Base-by-base conservation (phyloP, 2,888 invertebrate species). In the Folsomia manolachei region DNA sequence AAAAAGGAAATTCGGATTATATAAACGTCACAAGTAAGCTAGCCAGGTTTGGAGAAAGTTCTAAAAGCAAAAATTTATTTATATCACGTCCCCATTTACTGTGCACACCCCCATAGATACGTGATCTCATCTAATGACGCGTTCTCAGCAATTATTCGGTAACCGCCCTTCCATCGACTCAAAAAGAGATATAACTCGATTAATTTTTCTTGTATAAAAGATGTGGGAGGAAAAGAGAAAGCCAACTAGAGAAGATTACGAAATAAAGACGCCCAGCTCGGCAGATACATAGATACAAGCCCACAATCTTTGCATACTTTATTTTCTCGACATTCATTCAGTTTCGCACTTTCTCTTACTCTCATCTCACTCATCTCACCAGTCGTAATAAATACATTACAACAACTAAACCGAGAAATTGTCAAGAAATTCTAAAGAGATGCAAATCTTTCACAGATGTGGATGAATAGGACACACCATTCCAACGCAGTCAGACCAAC, bases 171-270 rank as follows among this genome's bases (percentile, higher is more conserved):
- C n/a, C n/a, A n/a, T n/a, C 39, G 39, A 39, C 39, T 39, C 39
- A 39, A 39, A 14, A 39, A 4, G 69, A 69, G 69, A 69, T 69
- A 61, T 69, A 69, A 69, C 62, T 69, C 69, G 69, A 69, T 69
- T 69, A 69, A 69, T 69, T 69, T 68, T 68, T 62, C 61, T 39
- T 39, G 39, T 4, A 14, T 39, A 39, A 39, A 14, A 39, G 7
- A 39, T 39, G 39, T 9, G 39, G 39, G 39, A 39, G 14, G 39
- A 39, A 39, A 39, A 14, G 39, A 39, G 14, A 14, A 39, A 39
- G 39, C 39, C 39, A 39, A 39, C 39, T 39, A 39, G 39, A 39
- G 39, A 9, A 39, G 39, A 39, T 39, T 39, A 39, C 39, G n/a
- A n/a, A n/a, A n/a, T n/a, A n/a, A n/a, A n/a, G n/a, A n/a, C n/a